phyloP scores from a whole-genome alignment of 1,140 invertebrate species.

The Acyrthosiphon pisum region DNA sequence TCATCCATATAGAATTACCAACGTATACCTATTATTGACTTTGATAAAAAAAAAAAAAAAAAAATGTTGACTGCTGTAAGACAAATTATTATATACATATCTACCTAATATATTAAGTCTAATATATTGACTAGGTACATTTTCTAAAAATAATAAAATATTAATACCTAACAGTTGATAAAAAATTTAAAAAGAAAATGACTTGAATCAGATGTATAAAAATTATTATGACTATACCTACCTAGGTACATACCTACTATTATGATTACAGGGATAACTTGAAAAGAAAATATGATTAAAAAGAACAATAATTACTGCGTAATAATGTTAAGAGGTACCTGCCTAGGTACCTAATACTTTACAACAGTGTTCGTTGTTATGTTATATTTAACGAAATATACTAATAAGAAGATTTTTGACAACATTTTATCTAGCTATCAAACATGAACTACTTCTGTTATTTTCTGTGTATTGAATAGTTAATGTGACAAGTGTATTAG shows the following conservation, averaged over 20 bases:
- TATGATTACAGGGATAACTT: background rate
- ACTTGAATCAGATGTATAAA: background rate
- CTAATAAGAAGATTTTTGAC: background rate
- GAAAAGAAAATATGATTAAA: background rate
- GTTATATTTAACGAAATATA: background rate
- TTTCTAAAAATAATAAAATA: background rate
- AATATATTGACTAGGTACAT: background rate
- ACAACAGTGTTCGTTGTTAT: background rate
- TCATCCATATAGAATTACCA: background rate
- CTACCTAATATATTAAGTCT: no score
- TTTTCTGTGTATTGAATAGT: background rate
- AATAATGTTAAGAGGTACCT: background rate
- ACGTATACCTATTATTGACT: background rate
- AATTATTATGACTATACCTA: background rate
- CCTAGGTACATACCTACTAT: background rate
- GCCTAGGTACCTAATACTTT: background rate
- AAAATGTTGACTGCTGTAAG: no score
- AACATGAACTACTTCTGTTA: background rate
- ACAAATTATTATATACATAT: no score
- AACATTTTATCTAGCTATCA: background rate
- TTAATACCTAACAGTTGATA: background rate
- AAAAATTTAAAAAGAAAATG: background rate
- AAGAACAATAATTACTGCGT: background rate
- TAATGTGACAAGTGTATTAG: background rate
- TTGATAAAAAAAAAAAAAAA: background rate